A percentile compares a stretch with the other conserved stretches of the same genome.
Evolutionary conservation across 2,113 vertebrate genomes (phyloP).

Genomic region (Nyctereutes procyonoides): DNA sequence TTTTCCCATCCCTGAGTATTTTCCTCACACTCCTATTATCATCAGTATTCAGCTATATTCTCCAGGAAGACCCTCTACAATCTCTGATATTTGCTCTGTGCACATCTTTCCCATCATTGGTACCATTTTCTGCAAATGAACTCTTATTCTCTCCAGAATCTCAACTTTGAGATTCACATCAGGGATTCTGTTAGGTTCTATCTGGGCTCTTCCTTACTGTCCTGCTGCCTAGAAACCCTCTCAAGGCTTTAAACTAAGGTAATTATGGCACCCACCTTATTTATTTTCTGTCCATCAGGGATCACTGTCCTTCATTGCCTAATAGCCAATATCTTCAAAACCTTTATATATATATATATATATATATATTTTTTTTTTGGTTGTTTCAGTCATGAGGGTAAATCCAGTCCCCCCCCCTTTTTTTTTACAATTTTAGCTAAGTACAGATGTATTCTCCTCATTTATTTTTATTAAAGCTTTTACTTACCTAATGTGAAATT

Average conservation of each 20-base stretch:
- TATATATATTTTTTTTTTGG: too few relatives aligned
- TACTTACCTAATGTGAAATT: slow-evolving; percentile 11
- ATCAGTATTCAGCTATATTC: neutral
- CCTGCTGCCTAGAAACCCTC: neutral
- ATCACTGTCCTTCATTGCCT: neutral
- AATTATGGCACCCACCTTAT: neutral
- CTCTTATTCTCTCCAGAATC: neutral
- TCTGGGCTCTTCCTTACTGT: neutral
- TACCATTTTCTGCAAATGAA: neutral
- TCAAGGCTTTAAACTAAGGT: neutral
- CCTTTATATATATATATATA: too few relatives aligned
- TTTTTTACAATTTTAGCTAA: neutral
- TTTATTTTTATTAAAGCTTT: neutral
- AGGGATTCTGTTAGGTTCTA: neutral
- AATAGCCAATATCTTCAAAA: neutral
- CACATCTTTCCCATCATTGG: neutral
- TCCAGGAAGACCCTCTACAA: neutral
- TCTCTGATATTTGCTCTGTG: neutral
- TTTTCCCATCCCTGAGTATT: neutral
- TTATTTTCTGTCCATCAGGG: neutral
- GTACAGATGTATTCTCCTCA: neutral
- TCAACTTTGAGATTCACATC: neutral
- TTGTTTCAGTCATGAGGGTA: neutral
- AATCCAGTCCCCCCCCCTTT: neutral
- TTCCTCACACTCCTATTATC: neutral